These are phyloP conservation scores for Drosophila mojavensis DNA, from an alignment of 1,140 invertebrate species.

Conservation along the genomic window DNA sequence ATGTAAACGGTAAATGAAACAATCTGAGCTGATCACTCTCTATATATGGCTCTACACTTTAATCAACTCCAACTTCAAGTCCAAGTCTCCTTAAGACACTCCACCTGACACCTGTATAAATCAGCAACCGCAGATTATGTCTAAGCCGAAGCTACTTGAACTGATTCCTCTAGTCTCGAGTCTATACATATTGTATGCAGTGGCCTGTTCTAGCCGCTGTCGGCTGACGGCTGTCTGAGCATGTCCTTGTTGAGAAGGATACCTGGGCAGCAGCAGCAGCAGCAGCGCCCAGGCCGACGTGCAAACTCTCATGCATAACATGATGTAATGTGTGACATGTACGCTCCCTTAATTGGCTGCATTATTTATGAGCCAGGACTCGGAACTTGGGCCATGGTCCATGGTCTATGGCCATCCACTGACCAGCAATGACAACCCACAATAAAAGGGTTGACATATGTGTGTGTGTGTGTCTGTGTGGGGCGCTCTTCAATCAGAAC, in stretches of 20 bases:
- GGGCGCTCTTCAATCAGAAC: constrained; percentile 44
- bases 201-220: not conserved
- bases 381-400: constrained; percentile 1
- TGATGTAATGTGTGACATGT: constrained; percentile 51
- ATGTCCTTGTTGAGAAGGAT: constrained; percentile 46
- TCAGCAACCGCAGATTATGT: constrained; percentile 1
- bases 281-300: not conserved
- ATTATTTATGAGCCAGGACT: constrained; percentile 61
- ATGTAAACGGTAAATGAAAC: no score
- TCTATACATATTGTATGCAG: constrained; percentile 13
- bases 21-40: no score
- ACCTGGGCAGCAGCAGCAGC: not conserved
- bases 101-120: not conserved
- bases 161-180: no score
- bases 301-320: constrained; percentile 6
- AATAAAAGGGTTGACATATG: constrained; percentile 69
- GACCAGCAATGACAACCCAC: constrained; percentile 7
- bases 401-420: constrained; percentile 3
- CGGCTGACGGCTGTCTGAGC: constrained; percentile 17
- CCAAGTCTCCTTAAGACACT: no score
- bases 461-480: constrained; percentile 1
- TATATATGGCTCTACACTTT: no score
- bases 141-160: not conserved
- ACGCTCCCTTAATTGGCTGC: constrained; percentile 67
- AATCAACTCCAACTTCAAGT: no score